Conservation (phyloP, 2,797 vertebrate genomes). For the Rhinoraja longicauda region DNA sequence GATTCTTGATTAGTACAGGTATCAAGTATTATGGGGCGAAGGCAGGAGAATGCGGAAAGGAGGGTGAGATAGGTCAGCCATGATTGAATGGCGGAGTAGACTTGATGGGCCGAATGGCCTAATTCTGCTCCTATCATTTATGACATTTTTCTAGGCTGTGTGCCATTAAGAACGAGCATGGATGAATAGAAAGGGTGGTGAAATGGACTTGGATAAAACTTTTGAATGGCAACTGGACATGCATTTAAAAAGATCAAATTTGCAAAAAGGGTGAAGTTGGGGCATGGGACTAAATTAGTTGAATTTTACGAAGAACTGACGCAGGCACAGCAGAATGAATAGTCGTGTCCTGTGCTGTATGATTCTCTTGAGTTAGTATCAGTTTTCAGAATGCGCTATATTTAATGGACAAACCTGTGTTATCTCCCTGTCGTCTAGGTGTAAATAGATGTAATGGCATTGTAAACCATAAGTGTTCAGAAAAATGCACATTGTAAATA, state of each 20-base stretch:
- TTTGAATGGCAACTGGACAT: background rate
- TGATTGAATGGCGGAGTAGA: no score
- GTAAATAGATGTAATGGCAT: no score
- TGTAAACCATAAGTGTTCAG: background rate
- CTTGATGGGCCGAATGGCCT: no score
- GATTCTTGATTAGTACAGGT: no score
- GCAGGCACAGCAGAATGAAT: background rate
- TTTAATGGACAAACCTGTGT: no score
- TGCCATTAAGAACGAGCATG: background rate
- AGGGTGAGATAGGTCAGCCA: no score
- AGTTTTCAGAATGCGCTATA: background rate
- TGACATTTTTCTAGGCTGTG: no score
- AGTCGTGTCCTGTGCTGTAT: background rate
- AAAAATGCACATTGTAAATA: background rate
- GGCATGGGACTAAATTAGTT: background rate
- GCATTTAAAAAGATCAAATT: background rate
- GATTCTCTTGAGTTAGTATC: background rate
- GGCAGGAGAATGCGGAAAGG: no score
- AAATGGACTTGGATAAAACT: background rate
- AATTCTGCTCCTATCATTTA: no score
- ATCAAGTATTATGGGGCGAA: no score
- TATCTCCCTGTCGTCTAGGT: no score
- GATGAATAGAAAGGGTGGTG: background rate
- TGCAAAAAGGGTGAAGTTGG: background rate
- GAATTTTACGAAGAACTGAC: background rate